A percentile compares a stretch with the other conserved stretches of the same genome.
Evolutionary conservation across 2,888 invertebrate species (phyloP).

Genomic region (Lochmaea capreae): DNA sequence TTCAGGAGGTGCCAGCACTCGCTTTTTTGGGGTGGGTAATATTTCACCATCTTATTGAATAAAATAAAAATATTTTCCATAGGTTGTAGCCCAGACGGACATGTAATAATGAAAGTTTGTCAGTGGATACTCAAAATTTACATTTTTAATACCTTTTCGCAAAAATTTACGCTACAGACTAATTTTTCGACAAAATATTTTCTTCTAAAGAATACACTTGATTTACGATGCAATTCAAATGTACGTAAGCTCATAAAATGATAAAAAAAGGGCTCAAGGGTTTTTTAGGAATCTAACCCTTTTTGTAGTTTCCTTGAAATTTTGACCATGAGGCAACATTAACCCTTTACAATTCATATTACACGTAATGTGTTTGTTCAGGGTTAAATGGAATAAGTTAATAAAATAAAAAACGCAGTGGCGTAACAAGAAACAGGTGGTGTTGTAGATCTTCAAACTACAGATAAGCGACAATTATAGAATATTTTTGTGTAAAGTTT

Average conservation of each 20-base stretch:
- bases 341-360: slow-evolving; percentile 24
- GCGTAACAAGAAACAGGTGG: background rate
- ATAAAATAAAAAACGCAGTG: slow-evolving; percentile 16
- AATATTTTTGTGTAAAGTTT: too few species aligned
- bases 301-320: slow-evolving; percentile 43
- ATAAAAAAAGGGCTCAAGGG: slow-evolving; percentile 47
- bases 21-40: too few species aligned
- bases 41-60: too few species aligned
- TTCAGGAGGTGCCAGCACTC: too few species aligned
- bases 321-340: slow-evolving; percentile 30
- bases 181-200: background rate
- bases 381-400: slow-evolving; percentile 16
- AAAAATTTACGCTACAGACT: too few species aligned
- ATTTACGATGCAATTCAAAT: slow-evolving; percentile 11
- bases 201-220: background rate
- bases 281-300: slow-evolving; percentile 52
- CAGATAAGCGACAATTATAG: too few species aligned
- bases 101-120: too few species aligned
- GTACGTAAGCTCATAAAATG: slow-evolving; percentile 21
- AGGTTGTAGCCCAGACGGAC: too few species aligned
- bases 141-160: too few species aligned
- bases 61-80: too few species aligned
- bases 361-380: slow-evolving; percentile 25
- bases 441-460: too few species aligned
- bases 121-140: too few species aligned